Evolutionary conservation across 2,113 vertebrate species (phyloP), one percentile per base, ranked within the genome.

Genomic region (Hystrix brachyura): DNA sequence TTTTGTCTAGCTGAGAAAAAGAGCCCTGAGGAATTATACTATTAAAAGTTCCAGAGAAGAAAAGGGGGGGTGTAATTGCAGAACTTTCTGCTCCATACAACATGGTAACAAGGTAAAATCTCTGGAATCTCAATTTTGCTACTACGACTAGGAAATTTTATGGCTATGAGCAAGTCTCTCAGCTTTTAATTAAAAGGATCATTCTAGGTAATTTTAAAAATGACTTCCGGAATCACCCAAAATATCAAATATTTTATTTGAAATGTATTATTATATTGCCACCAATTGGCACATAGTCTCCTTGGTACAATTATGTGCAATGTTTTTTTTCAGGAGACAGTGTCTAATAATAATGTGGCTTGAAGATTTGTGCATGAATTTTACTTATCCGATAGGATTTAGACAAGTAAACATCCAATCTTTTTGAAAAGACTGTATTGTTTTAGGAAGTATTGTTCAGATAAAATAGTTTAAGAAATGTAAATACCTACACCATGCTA

Each of bases 181-280:
- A 85, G 23, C 12, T 93, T 94, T 38, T 84, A 48, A 89, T 32
- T 29, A 62, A 69, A 90, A 91, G 21, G 1, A 0, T 89, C 19
- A 55, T 94, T 65, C 38, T 51, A 64, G 19, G 67, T 62, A 17
- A 89, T 48, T 55, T 86, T 89, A 82, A 78, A n/a, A 3, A 5
- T 96, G 3, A 12, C 19, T 80, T 43, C 43, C 38, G 95, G 69
- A 84, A 17, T 55, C 74, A 74, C 48, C 60, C 10, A 64, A 81
- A 90, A 60, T 62, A 11, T 72, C 6, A 93, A 94, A 81, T 94
- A 69, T 74, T 76, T 87, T 65, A 43, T 88, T 80, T 72, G 57
- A 34, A 78, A 92, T 64, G 8, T 57, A 13, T 65, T 91, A 46
- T 84, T 3, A 79, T 67, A 65, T 84, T 85, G 29, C 8, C 21